Base-by-base conservation (phyloP, 1,140 invertebrate species). In the Battus philenor region DNA sequence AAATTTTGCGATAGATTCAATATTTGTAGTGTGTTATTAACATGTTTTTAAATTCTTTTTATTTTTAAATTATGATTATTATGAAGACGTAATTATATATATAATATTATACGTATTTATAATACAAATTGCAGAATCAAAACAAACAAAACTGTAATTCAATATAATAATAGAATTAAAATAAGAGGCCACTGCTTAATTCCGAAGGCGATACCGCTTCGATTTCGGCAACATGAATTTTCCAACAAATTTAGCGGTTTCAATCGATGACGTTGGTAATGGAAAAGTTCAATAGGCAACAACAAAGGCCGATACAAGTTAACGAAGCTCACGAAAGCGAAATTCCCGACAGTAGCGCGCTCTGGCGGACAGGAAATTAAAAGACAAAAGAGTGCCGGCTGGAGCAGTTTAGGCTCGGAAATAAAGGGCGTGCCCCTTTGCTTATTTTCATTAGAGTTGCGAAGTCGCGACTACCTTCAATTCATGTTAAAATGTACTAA, bases 281-380 rank as follows among this genome's bases (percentile, higher is more conserved):
- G 70, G 68, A 74, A 81, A 84, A 84, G 77, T 81, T 84, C 76
- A 80, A 77, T 75, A 78, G 68, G 65, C 67, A 84, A 77, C 66
- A 78, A 81, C 75, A 81, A 76, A 80, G 72, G 61, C 55, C 63
- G 76, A 79, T 71, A 80, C 69, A 84, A 80, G 68, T 78, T 79
- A 84, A 75, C 75, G 75, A 76, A 68, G 77, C 67, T 70, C 67
- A 70, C 75, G 76, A 77, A 81, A 78, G 74, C 67, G 60, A 77
- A 84, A 81, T 81, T 81, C 68, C 73, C 66, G 70, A 79, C 68
- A 58, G 69, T 47, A 69, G 70, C 63, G 63, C 61, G 70, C 61
- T 68, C 59, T 66, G 59, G 64, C 65, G 62, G 71, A 68, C 76
- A 80, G 80, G 80, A 84, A 82, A 84, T 84, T 80, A 82, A 82